Base-by-base conservation (phyloP, 30 jellyfish, hydroid and myxozoan genomes). In the Cassiopea xamachana region DNA sequence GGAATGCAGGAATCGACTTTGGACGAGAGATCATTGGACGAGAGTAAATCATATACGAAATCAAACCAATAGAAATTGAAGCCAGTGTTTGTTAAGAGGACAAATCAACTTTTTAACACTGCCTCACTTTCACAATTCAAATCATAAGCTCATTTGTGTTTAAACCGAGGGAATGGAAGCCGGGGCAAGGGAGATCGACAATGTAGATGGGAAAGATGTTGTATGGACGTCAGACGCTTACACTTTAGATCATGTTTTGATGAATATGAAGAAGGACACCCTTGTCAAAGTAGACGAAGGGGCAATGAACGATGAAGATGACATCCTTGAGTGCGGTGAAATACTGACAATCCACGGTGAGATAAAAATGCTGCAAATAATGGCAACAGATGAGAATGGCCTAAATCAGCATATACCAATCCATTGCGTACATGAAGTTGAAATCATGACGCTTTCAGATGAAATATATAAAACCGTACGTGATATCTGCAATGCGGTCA, bases 241-340 rank as follows among this genome's bases (percentile, higher is more conserved):
- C 70, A 75, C 48, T 39, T 39, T 75, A 51, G 19, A 6, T 13
- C 5, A 6, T 46, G 84, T 46, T 6, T 16, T 75, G 60, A 6
- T 15, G 64, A 6, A 59, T 6, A 1, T 16, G 10, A 39, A 5
- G 3, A 1, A 5, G 1, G 39, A 19, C n/a, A 16, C 7, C 48
- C 7, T 75, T 10, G 68, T 75, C 1, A 75, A 46, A 46, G 68
- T 75, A 39, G 64, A 18, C 48, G 84, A 75, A 59, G 84, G 84
- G 69, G 1, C 7, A 1, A 75, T 75, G 84, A 14, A 43, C 7
- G 82, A 73, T 14, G 84, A 75, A 39, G 13, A 75, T 46, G 69
- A 39, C 1, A n/a, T 46, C 46, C 14, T 75, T 4, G 84, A 75
- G 10, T n/a, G 18, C 18, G 84, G 39, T 1, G 70, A 75, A 46